These are phyloP conservation scores for Xylophagus ater DNA, from an alignment of 2,888 invertebrate species.

Conservation along the genomic window DNA sequence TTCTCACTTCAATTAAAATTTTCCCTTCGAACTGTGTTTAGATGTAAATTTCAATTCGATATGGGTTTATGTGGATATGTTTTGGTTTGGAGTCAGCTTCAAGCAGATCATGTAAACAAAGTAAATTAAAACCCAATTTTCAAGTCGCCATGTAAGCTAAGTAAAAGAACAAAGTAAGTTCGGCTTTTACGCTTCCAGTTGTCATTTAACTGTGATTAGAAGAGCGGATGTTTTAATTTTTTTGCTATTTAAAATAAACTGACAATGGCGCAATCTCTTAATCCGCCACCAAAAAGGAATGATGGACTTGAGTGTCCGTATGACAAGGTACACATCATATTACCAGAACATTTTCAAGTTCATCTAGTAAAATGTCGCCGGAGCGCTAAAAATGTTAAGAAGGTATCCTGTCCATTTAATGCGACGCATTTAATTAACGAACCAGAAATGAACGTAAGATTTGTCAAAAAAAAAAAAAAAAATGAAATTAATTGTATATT, in stretches of 20 bases:
- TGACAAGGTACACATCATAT: slow-evolving; percentile 41
- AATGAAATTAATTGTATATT: not conserved
- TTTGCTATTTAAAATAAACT: not conserved
- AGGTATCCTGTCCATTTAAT: slow-evolving; percentile 42
- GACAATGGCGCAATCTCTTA: slow-evolving; percentile 12
- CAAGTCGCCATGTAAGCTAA: too few relatives aligned
- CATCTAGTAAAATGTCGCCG: slow-evolving; percentile 45
- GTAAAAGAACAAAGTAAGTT: too few relatives aligned
- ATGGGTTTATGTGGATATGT: too few relatives aligned
- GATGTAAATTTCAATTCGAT: too few relatives aligned
- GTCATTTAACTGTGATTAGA: too few relatives aligned
- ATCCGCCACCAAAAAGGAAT: slow-evolving; percentile 15
- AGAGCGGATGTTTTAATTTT: too few relatives aligned
- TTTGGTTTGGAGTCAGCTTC: too few relatives aligned
- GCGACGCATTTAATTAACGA: slow-evolving; percentile 40
- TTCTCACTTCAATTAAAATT: too few relatives aligned
- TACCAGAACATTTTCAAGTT: slow-evolving; percentile 39
- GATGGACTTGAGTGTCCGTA: slow-evolving; percentile 43
- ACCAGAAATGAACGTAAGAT: slow-evolving; percentile 30
- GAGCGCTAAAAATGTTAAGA: slow-evolving; percentile 30
- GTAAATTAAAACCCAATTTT: too few relatives aligned
- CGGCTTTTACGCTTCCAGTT: too few relatives aligned
- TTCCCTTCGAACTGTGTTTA: too few relatives aligned
- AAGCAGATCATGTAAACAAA: too few relatives aligned
- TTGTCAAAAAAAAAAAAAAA: not conserved